Conservation (phyloP, 2,888 invertebrate genomes). For the Drosophila acutilabella region DNA sequence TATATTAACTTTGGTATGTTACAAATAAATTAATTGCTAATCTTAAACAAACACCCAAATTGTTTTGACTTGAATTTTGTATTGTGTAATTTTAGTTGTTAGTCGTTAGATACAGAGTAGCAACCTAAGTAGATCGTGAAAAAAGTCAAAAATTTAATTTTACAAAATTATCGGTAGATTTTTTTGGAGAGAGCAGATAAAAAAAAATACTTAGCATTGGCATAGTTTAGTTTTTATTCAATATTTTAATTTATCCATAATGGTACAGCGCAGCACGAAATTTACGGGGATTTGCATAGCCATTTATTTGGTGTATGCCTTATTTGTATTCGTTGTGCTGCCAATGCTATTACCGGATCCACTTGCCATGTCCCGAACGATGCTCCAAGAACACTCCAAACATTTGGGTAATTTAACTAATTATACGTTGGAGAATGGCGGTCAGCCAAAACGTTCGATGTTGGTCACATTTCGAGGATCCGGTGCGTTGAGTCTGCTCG, state of each 20-base stretch:
- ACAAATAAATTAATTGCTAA: constrained; percentile 38
- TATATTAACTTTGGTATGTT: constrained; percentile 56
- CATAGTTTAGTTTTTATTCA: no score
- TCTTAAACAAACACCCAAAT: not conserved
- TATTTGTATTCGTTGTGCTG: constrained; percentile 58
- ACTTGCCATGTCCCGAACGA: constrained; percentile 41
- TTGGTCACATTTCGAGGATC: constrained; percentile 62
- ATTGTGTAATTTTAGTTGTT: no score
- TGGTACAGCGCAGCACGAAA: constrained; percentile 53
- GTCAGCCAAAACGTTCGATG: constrained; percentile 57
- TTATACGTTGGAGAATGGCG: constrained; percentile 48
- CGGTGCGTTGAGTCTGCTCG: constrained; percentile 54
- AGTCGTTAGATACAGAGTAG: no score
- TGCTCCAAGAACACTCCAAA: constrained; percentile 27
- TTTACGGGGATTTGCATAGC: constrained; percentile 57
- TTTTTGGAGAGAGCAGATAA: no score
- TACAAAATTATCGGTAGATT: no score
- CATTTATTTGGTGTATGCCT: constrained; percentile 51
- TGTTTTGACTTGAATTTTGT: not conserved
- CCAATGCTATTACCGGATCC: constrained; percentile 66
- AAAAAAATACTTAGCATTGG: no score
- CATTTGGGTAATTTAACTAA: constrained; percentile 46
- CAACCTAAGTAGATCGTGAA: no score
- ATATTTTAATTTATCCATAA: constrained; percentile 16
- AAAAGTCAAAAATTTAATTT: no score